phyloP scores from a whole-genome alignment of 2,797 vertebrate genomes.

The Choloepus didactylus region DNA sequence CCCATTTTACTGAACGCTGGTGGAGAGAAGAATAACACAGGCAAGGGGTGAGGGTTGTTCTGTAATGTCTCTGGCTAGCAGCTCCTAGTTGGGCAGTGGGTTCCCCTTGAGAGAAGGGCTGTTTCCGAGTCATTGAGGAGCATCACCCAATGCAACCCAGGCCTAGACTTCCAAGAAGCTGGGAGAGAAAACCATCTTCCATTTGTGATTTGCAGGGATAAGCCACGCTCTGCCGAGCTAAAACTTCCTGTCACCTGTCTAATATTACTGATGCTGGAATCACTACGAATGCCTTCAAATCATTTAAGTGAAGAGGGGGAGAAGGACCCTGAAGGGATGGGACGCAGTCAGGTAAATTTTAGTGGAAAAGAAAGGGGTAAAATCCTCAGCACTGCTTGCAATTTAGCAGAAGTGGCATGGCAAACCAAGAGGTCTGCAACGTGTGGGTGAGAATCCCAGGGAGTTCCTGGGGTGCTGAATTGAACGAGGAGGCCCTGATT shows the following conservation, averaged over 20 bases:
- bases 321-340: neutral
- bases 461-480: neutral
- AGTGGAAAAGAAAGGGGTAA: neutral
- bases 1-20: neutral
- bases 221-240: neutral
- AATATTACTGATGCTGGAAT: neutral
- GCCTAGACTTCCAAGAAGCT: neutral
- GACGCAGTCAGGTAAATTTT: too few relatives aligned
- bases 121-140: too few relatives aligned
- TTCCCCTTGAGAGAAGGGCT: neutral
- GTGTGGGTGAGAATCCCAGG: neutral
- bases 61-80: neutral
- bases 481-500: neutral
- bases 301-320: neutral
- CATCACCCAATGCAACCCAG: neutral
- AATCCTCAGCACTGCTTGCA: neutral
- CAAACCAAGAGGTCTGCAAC: neutral
- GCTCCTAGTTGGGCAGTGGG: neutral
- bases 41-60: too few relatives aligned
- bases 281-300: neutral
- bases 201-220: neutral
- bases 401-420: neutral
- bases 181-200: neutral
- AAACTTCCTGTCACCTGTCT: neutral
- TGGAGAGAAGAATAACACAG: neutral